phyloP scores from a whole-genome alignment of 2,888 invertebrate genomes.

The Trachelus stipa region DNA sequence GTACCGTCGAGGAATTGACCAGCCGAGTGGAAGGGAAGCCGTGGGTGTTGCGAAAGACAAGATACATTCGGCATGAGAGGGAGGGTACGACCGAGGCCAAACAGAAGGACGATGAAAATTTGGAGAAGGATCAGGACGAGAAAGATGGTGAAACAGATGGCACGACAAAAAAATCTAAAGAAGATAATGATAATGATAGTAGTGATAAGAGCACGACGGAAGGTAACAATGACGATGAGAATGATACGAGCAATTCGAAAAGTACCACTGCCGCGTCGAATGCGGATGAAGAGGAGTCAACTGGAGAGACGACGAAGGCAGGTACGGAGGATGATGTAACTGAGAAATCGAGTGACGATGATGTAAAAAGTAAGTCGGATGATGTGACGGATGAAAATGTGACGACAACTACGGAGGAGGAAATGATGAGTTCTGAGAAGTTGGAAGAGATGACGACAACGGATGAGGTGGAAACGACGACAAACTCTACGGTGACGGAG shows the following conservation, averaged over 20 bases:
- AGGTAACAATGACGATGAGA: slow-evolving; percentile 14
- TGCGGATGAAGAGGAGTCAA: background rate
- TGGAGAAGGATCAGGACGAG: background rate
- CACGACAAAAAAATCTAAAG: background rate
- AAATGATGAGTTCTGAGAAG: background rate
- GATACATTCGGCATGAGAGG: background rate
- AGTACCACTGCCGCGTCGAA: background rate
- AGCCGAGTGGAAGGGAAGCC: background rate
- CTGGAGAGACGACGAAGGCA: background rate
- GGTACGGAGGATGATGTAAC: background rate
- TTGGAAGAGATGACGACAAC: background rate
- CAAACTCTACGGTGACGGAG: background rate
- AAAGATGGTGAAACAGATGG: background rate
- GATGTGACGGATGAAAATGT: background rate
- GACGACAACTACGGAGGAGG: background rate
- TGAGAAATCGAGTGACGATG: no score
- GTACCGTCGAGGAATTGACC: background rate
- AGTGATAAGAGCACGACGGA: background rate
- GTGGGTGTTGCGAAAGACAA: background rate
- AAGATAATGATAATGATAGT: background rate
- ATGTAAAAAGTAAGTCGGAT: background rate
- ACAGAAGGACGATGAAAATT: background rate
- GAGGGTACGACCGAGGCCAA: background rate
- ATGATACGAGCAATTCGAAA: slow-evolving; percentile 6
- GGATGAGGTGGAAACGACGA: background rate